Conservation (phyloP, 1,140 invertebrate genomes). For the Diprion similis region DNA sequence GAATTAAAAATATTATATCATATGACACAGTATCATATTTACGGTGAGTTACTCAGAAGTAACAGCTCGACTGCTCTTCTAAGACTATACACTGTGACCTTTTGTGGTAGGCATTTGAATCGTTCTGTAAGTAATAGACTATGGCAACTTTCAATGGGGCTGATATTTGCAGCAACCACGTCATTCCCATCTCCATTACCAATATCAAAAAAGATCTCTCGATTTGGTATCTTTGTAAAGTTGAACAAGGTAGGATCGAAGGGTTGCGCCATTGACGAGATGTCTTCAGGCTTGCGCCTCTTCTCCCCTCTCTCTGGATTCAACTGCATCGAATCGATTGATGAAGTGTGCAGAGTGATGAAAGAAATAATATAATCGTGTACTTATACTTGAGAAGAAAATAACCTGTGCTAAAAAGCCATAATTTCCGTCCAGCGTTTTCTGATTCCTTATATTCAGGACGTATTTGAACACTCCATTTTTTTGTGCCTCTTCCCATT, state of each 20-base stretch:
- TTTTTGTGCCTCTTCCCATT: conserved; percentile 44
- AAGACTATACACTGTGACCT: conserved; percentile 59
- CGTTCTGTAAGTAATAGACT: conserved; percentile 70
- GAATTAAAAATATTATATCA: not conserved
- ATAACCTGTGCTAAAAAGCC: conserved; percentile 56
- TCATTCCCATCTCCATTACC: conserved; percentile 47
- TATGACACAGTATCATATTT: conserved; percentile 35
- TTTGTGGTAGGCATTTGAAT: conserved; percentile 66
- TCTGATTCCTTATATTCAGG: conserved; percentile 43
- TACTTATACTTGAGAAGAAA: conserved; percentile 17
- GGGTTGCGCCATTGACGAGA: conserved; percentile 64
- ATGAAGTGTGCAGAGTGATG: conserved; percentile 1
- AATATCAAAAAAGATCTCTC: conserved; percentile 67
- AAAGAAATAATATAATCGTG: conserved; percentile 16
- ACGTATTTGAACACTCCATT: conserved; percentile 48
- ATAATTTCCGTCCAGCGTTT: conserved; percentile 54
- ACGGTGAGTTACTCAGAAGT: conserved; percentile 62
- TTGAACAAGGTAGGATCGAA: conserved; percentile 72
- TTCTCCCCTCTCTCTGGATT: conserved; percentile 68
- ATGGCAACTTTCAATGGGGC: conserved; percentile 74
- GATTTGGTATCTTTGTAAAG: conserved; percentile 68
- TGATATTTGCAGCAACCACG: conserved; percentile 70
- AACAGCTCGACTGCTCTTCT: conserved; percentile 59
- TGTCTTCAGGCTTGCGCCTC: conserved; percentile 67
- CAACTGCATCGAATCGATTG: conserved; percentile 59